Percentiles rank a stretch among this genome's conserved stretches.
Conservation (phyloP, 2,888 invertebrate genomes). For the Phengaris alcon region DNA sequence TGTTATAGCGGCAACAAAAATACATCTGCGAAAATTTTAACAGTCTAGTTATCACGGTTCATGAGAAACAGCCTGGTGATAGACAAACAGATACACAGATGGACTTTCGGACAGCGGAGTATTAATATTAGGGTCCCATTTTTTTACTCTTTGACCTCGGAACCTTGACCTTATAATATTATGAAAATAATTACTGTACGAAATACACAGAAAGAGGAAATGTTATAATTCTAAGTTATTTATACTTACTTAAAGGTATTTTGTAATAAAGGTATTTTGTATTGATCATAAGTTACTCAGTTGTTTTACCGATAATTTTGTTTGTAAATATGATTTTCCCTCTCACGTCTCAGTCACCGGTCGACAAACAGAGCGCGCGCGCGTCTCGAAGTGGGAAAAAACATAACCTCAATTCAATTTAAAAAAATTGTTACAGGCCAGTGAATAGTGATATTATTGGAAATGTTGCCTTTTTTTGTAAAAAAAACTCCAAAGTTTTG, state of each 20-base stretch:
- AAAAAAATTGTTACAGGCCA: background rate
- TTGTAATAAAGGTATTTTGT: background rate
- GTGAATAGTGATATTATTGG: background rate
- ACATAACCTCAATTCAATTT: background rate
- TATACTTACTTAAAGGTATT: no score
- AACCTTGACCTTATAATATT: no score
- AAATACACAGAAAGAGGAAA: no score
- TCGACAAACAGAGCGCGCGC: background rate
- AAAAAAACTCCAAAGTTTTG: background rate
- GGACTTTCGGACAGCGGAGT: no score
- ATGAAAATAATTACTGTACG: no score
- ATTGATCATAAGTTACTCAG: background rate
- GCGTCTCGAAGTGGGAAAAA: background rate
- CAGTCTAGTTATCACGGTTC: no score
- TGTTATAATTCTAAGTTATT: background rate
- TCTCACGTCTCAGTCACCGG: background rate
- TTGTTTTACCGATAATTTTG: background rate
- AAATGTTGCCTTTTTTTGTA: background rate
- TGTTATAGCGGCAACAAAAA: no score
- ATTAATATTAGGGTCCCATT: no score
- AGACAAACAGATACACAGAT: no score
- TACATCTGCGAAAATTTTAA: no score
- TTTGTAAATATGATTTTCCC: slow-evolving; percentile 8
- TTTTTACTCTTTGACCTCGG: no score
- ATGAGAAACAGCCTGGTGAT: no score